Evolutionary conservation across 2,888 invertebrate genomes (phyloP).

Genomic region (Drosophila affinis): DNA sequence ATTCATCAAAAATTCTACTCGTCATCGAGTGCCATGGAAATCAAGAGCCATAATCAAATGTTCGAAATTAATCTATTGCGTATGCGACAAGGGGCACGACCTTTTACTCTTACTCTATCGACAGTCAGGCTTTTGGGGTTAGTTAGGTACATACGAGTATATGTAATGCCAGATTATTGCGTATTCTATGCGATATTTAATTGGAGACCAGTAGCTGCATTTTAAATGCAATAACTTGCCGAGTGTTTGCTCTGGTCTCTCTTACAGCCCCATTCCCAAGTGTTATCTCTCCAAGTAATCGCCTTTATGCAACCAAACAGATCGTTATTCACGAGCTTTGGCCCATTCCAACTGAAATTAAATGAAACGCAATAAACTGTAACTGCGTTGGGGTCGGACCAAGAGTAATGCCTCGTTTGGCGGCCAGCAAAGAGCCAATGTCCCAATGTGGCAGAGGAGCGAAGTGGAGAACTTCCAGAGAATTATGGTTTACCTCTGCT

Average conservation of each 20-base stretch:
- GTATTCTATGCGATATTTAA: conserved; percentile 43
- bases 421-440: background rate
- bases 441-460: background rate
- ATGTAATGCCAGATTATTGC: conserved; percentile 30
- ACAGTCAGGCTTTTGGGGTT: conserved; percentile 3
- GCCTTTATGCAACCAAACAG: conserved; percentile 50
- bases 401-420: conserved; percentile 37
- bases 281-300: conserved; percentile 21
- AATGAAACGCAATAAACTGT: conserved; percentile 58
- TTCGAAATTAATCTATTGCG: conserved; percentile 1
- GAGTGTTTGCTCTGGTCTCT: background rate
- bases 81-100: background rate
- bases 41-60: conserved; percentile 26
- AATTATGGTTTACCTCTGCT: background rate
- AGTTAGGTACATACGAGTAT: background rate
- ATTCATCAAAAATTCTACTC: conserved; percentile 18
- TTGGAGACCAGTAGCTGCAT: conserved; percentile 51
- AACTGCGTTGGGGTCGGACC: conserved; percentile 22
- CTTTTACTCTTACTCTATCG: conserved; percentile 8
- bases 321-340: conserved; percentile 59
- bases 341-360: conserved; percentile 49
- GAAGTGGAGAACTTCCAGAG: background rate
- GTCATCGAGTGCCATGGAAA: conserved; percentile 10
- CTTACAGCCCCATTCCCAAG: conserved; percentile 22
- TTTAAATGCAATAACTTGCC: conserved; percentile 52